Evolutionary conservation across 1,140 invertebrate species (phyloP).

Genomic region (Drosophila biarmipes): DNA sequence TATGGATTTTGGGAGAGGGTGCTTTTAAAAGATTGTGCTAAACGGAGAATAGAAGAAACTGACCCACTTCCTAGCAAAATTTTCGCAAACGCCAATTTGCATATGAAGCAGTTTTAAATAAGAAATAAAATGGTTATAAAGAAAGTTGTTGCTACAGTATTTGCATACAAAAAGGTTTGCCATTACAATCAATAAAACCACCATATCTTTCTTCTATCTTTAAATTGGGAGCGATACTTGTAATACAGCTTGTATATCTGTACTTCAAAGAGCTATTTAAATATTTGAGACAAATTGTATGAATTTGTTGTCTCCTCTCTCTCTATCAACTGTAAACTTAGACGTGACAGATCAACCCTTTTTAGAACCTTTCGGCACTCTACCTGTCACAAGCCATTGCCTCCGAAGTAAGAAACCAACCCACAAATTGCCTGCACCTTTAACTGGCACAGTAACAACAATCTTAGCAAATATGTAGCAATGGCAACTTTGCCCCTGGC

Average conservation of each 20-base stretch:
- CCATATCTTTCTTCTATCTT: too few relatives aligned
- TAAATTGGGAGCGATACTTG: too few relatives aligned
- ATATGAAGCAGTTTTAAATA: too few relatives aligned
- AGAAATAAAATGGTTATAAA: not conserved
- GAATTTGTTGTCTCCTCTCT: too few relatives aligned
- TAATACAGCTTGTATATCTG: too few relatives aligned
- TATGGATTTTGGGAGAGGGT: slow-evolving; percentile 2
- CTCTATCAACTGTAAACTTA: not conserved
- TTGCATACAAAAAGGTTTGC: too few relatives aligned
- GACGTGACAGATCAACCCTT: not conserved
- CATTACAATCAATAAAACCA: too few relatives aligned
- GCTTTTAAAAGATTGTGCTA: slow-evolving; percentile 1
- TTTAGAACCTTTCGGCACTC: slow-evolving; percentile 21
- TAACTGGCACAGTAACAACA: slow-evolving; percentile 20
- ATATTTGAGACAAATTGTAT: too few relatives aligned
- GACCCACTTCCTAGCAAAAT: not conserved
- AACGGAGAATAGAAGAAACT: not conserved
- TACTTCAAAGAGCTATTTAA: too few relatives aligned
- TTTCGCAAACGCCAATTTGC: not conserved
- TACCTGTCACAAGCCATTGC: slow-evolving; percentile 21
- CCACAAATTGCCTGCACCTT: slow-evolving; percentile 32
- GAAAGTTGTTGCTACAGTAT: too few relatives aligned
- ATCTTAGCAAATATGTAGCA: slow-evolving; percentile 36
- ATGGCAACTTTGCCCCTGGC: slow-evolving; percentile 46
- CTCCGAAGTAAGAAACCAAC: slow-evolving; percentile 10